Conservation (phyloP, 2,888 invertebrate species). For the Toxonevra muliebris region DNA sequence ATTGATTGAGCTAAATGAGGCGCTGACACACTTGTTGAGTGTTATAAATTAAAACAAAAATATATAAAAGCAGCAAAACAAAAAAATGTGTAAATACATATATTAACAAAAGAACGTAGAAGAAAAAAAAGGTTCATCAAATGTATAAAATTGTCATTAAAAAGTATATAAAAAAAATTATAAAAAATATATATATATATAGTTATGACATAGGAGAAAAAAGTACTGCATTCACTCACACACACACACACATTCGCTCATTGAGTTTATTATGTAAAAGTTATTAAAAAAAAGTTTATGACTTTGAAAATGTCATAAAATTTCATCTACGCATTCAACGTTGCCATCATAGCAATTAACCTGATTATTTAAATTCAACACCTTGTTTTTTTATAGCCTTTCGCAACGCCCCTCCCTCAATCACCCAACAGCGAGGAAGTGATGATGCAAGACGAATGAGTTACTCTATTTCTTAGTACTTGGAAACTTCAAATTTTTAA, state of each 20-base stretch:
- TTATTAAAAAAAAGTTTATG: slow-evolving; percentile 25
- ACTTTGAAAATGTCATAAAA: slow-evolving; percentile 25
- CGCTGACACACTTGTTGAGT: slow-evolving; percentile 55
- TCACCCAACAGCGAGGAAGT: too few species aligned
- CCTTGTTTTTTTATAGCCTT: too few species aligned
- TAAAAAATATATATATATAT: not conserved
- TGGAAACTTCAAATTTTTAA: too few species aligned
- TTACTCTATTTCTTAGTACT: too few species aligned
- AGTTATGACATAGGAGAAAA: too few species aligned
- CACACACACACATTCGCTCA: not conserved
- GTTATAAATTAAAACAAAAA: slow-evolving; percentile 24
- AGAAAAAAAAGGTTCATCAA: not conserved
- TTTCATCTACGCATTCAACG: not conserved
- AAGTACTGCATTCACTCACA: not conserved
- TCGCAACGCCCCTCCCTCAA: too few species aligned
- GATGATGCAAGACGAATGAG: too few species aligned
- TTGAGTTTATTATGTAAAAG: not conserved
- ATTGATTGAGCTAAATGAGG: slow-evolving; percentile 60
- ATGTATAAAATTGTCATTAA: slow-evolving; percentile 12
- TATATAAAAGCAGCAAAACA: not conserved
- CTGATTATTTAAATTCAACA: slow-evolving; percentile 30
- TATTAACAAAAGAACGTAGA: not conserved
- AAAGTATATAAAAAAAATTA: not conserved
- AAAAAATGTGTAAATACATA: slow-evolving; percentile 4
- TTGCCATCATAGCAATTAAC: slow-evolving; percentile 20